A percentile compares a stretch with the other conserved stretches of the same genome.
These are phyloP conservation scores for Thera britannica DNA, from an alignment of 2,888 invertebrate species.

Conservation along the genomic window DNA sequence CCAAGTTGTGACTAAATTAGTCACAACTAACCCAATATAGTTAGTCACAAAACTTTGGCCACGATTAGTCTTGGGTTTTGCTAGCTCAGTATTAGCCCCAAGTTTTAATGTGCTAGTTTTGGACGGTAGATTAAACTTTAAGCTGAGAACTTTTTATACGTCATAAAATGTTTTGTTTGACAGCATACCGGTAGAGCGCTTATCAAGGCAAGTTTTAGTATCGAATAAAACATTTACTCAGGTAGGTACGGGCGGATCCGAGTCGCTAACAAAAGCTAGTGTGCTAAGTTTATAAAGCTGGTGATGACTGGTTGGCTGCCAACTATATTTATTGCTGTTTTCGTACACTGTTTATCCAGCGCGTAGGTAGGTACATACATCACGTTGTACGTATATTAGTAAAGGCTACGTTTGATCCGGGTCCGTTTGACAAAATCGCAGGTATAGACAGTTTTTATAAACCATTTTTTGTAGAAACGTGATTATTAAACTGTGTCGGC, in stretches of 20 bases:
- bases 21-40: too few species aligned
- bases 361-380: too few species aligned
- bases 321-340: background rate
- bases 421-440: background rate
- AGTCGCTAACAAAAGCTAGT: background rate
- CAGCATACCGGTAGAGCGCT: slow-evolving; percentile 9
- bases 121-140: slow-evolving; percentile 3
- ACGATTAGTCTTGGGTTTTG: too few species aligned
- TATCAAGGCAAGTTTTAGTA: slow-evolving; percentile 11
- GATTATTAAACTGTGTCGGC: slow-evolving; percentile 5
- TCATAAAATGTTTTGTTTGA: slow-evolving; percentile 1
- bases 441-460: background rate
- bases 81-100: background rate
- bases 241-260: background rate
- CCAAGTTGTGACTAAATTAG: too few species aligned
- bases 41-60: too few species aligned
- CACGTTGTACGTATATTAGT: too few species aligned
- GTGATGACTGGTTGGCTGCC: background rate
- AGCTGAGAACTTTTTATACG: slow-evolving; percentile 11
- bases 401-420: too few species aligned
- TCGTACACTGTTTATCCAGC: background rate
- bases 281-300: background rate
- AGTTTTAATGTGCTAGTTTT: background rate
- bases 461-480: background rate
- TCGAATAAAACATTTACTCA: slow-evolving; percentile 1